Evolutionary conservation across 2,113 vertebrate genomes (phyloP), one percentile per base, ranked within the genome.

Genomic region (Psilopsiagon aurifrons): DNA sequence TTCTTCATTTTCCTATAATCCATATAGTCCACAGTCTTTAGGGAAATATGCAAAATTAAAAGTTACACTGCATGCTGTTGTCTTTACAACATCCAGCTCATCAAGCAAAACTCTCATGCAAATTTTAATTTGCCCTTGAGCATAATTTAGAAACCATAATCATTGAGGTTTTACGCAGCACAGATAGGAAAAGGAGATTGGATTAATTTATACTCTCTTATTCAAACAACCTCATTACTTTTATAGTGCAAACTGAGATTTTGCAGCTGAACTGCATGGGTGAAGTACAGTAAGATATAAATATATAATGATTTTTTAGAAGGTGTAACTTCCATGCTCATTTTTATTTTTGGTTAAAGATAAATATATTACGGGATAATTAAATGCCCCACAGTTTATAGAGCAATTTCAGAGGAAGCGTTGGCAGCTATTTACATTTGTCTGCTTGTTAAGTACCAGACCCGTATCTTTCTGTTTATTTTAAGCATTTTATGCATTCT

Each of bases 121-220:
- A 99, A 99, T 99, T 99, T 98, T 98, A 99, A 99, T 99, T 99
- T 99, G 99, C 99, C 99, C 99, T 99, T 99, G 99, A 99, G 99
- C 99, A 99, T 99, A 99, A 99, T 99, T 99, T 99, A 99, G 99
- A 99, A 98, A 99, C 98, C 98, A 99, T 99, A 99, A 99, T 99
- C 99, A 99, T 99, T 99, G 98, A 99, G 98, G 98, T 99, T 99
- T 98, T 98, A 99, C 97, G 88, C 98, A 98, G 98, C 98, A 98
- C 98, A 98, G 98, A 98, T 98, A 98, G 98, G 96, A 98, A 98
- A 98, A 98, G 97, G 98, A 98, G 98, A 99, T 98, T 98, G 98
- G 98, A 98, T 99, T 99, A 99, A 99, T 99, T 99, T 99, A 98
- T 98, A 98, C 97, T 98, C 98, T 98, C 98, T 98, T 98, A 98